Evolutionary conservation across 2,888 invertebrate species (phyloP).

Genomic region (Agapetus fuscipes): DNA sequence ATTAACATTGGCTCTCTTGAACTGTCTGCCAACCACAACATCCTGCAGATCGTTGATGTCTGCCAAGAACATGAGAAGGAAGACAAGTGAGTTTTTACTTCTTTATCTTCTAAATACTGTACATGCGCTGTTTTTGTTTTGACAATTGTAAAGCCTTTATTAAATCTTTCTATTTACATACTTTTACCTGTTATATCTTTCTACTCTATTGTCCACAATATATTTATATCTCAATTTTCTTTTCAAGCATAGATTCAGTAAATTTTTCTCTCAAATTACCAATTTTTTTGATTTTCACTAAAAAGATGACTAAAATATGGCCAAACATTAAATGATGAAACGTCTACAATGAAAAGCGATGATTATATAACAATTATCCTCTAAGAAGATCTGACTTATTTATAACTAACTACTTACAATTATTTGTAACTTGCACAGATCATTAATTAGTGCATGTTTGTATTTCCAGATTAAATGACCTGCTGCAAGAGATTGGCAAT

Average conservation of each 20-base stretch:
- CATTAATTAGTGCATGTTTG: not conserved
- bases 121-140: no score
- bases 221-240: no score
- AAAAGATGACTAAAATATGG: no score
- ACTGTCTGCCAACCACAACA: conserved; percentile 84
- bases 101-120: no score
- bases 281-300: no score
- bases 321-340: no score
- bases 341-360: conserved; percentile 26
- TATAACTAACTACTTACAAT: conserved; percentile 24
- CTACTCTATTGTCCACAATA: no score
- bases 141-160: no score
- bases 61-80: conserved; percentile 84
- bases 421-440: not conserved
- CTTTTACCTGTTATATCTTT: conserved; percentile 1
- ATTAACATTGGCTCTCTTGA: conserved; percentile 85
- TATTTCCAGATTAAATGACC: conserved; percentile 54
- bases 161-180: no score
- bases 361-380: conserved; percentile 18
- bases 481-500: conserved; percentile 71
- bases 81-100: conserved; percentile 36
- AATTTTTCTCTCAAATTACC: no score
- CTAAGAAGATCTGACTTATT: conserved; percentile 21
- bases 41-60: conserved; percentile 78
- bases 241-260: no score